A percentile compares a stretch with the other conserved stretches of the same genome.
phyloP scores from a whole-genome alignment of 2,797 vertebrate species.

The Sebastes nivosus region DNA sequence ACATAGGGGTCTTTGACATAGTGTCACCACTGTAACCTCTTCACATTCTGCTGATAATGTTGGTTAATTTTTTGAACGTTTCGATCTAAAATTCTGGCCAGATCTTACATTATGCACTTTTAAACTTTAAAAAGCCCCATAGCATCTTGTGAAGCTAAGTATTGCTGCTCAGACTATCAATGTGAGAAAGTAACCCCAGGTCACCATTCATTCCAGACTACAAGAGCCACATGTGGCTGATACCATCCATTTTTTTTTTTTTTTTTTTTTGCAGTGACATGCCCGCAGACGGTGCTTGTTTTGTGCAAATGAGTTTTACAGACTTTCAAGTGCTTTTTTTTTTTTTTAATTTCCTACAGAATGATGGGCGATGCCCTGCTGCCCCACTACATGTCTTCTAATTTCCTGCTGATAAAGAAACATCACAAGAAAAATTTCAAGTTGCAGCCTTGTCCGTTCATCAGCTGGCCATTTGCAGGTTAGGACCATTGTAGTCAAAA shows the following conservation, averaged over 20 bases:
- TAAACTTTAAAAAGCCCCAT: neutral
- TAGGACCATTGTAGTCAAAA: neutral
- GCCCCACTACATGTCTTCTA: neutral
- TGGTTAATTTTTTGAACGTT: neutral
- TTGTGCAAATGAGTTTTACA: slow-evolving; percentile 50
- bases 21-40: neutral
- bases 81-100: neutral
- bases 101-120: neutral
- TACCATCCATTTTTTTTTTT: slow-evolving; percentile 6
- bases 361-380: neutral
- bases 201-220: slow-evolving; percentile 49
- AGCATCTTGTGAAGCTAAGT: slow-evolving; percentile 13
- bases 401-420: slow-evolving; percentile 40
- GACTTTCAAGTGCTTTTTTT: slow-evolving; percentile 9
- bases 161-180: slow-evolving; percentile 22
- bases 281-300: slow-evolving; percentile 27
- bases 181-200: slow-evolving; percentile 39
- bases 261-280: slow-evolving; percentile 20
- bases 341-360: slow-evolving; percentile 33
- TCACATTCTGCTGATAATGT: neutral
- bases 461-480: neutral
- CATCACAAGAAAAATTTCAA: neutral
- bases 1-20: neutral
- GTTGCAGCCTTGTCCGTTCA: neutral
- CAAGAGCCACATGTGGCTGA: slow-evolving; percentile 15